Percentiles rank a stretch among this genome's conserved stretches.
These are phyloP conservation scores for Steatornis caripensis DNA, from an alignment of 2,113 vertebrate species.

Conservation along the genomic window DNA sequence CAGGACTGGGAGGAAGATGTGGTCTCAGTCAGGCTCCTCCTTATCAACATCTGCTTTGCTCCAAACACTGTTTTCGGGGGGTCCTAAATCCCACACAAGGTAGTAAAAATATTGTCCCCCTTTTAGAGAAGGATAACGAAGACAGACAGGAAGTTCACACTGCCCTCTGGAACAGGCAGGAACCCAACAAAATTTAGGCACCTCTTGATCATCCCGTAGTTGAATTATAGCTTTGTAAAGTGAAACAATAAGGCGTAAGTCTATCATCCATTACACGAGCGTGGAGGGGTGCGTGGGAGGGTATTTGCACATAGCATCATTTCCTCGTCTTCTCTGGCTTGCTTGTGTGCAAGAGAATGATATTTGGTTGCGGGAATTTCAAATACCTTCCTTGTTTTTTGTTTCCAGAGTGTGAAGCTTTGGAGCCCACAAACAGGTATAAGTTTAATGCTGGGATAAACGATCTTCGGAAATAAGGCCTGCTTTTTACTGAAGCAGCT, in stretches of 20 bases:
- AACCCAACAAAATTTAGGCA: background rate
- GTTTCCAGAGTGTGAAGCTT: slow-evolving; percentile 73
- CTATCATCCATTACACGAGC: background rate
- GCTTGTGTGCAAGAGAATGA: background rate
- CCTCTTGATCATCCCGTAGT: background rate
- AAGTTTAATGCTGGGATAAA: background rate
- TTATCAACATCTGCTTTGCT: background rate
- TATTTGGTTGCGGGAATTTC: background rate
- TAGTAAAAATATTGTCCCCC: background rate
- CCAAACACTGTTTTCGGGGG: background rate
- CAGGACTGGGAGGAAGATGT: background rate
- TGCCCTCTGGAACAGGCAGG: background rate
- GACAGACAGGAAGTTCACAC: background rate
- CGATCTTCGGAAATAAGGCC: background rate
- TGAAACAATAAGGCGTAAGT: background rate
- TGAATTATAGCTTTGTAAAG: background rate
- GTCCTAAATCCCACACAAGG: background rate
- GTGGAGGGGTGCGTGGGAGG: background rate
- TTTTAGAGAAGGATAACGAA: background rate
- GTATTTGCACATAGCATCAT: background rate
- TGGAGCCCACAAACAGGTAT: slow-evolving; percentile 67
- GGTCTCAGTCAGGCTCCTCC: background rate
- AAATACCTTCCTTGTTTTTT: slow-evolving; percentile 6
- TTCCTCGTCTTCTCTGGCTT: background rate
- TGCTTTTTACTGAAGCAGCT: background rate